These are phyloP conservation scores for Xestia rhomboidea DNA, from an alignment of 2,888 invertebrate species.

Conservation along the genomic window DNA sequence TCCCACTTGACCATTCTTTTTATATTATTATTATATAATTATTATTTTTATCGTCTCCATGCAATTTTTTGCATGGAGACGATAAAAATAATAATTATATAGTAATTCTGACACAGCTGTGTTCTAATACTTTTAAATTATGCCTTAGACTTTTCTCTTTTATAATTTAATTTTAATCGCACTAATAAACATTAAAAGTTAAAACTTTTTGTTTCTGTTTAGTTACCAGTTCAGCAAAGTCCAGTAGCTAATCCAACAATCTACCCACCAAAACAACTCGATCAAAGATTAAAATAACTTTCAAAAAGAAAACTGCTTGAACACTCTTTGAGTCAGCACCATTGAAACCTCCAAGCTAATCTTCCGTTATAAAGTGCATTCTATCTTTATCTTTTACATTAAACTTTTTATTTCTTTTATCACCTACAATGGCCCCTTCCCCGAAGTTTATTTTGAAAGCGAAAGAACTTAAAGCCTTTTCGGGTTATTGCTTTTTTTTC, in stretches of 20 bases:
- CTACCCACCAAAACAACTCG: neutral
- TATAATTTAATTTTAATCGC: neutral
- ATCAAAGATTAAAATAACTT: conserved; percentile 28
- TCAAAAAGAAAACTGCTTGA: conserved; percentile 39
- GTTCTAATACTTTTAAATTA: neutral
- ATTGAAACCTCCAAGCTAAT: conserved; percentile 45
- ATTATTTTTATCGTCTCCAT: too few relatives aligned
- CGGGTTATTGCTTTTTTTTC: conserved; percentile 77
- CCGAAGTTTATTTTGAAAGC: conserved; percentile 70
- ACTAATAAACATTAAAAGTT: neutral
- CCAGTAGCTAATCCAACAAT: conserved; percentile 6
- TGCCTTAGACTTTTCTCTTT: neutral
- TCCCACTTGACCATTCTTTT: too few relatives aligned
- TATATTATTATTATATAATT: too few relatives aligned
- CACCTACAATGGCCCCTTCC: conserved; percentile 57
- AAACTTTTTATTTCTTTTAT: conserved; percentile 62
- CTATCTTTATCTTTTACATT: conserved; percentile 56
- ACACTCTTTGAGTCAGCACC: conserved; percentile 23
- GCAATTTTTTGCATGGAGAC: too few relatives aligned
- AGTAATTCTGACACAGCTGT: too few relatives aligned
- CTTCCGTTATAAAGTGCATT: conserved; percentile 58
- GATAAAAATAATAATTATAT: neutral
- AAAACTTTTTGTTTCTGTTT: neutral
- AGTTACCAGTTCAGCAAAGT: neutral
- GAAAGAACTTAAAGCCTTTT: conserved; percentile 75